These are phyloP conservation scores for Scolopax bukidnonensis DNA, from an alignment of 2,797 vertebrate species.

Conservation along the genomic window DNA sequence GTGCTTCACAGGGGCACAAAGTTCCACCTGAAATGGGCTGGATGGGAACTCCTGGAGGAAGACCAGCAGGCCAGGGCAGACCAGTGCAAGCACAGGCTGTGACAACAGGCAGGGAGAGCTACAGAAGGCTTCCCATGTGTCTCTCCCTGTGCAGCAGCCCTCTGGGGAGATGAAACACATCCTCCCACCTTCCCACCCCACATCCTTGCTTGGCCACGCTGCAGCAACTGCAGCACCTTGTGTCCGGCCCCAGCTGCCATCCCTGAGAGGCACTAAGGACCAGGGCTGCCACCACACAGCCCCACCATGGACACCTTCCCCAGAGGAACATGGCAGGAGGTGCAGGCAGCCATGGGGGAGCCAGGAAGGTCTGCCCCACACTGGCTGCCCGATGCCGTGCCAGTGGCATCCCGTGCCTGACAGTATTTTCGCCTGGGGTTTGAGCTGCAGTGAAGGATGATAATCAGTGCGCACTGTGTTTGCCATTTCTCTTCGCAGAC, in stretches of 20 bases:
- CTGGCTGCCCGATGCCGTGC: not conserved
- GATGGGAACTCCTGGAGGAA: not conserved
- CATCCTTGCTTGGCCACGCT: fast-evolving
- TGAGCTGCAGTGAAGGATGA: constrained; percentile 23
- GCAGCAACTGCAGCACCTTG: fast-evolving
- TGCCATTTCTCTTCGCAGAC: not conserved
- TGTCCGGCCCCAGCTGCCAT: fast-evolving
- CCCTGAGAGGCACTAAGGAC: not conserved
- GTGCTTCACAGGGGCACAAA: fast-evolving
- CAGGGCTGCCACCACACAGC: not conserved
- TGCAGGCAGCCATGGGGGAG: fast-evolving
- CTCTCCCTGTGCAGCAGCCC: not conserved
- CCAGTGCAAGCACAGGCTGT: not conserved
- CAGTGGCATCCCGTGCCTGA: not conserved
- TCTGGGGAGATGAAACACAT: not conserved
- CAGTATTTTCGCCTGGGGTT: not conserved
- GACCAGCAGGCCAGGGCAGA: not conserved
- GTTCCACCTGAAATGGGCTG: not conserved
- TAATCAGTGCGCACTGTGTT: not conserved
- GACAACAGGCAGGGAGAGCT: not conserved
- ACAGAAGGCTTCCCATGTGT: not conserved
- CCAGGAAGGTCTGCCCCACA: not conserved
- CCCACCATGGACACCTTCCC: not conserved
- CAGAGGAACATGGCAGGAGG: fast-evolving
- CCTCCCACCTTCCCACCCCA: not conserved